Base-by-base conservation (phyloP, 2,888 invertebrate genomes). In the Drosophila paramelanica region DNA sequence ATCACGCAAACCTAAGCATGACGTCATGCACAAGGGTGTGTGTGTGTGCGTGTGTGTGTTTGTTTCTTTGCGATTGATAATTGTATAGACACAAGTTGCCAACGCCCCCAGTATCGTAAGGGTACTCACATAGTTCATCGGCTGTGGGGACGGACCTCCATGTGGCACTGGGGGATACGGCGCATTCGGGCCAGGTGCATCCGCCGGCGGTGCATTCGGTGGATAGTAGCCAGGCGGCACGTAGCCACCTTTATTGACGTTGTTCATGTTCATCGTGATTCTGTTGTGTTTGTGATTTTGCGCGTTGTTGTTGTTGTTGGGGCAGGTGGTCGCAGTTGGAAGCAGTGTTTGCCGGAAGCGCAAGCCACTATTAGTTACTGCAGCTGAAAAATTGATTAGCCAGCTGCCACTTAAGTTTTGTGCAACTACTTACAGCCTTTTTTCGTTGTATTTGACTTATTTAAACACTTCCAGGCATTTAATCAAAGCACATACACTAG, bases 221-320 rank as follows among this genome's bases (percentile, higher is more conserved):
- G 79, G 81, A 59, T 89, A 85, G 33, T 84, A 90, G 11, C 90
- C 91, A 3, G 90, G 90, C 4, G 92, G 92, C 3, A 81, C 89
- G 62, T 91, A 92, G 4, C 92, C 92, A 17, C 91, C 92, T 53
- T 91, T 88, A 51, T 90, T 85, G 2, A 91, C 10, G 53, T 92
- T 92, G 52, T 72, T 91, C 83, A 91, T 86, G 20, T 90, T 86
- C 79, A 86, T 89, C 20, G 41, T 36, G 11, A 13, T 39, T 23
- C 17, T 31, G 27, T 39, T 46, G 23, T 42, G 11, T 13, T 33
- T 25, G 8, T 38, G 6, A 7, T 38, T 13, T 13, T 52, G 64
- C 58, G 69, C 74, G 62, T 7, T 47, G 53, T 39, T 59, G 27
- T 65, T 70, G 62, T 5, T 47, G 53, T 39, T 56, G 33, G 66